Base-by-base conservation (phyloP, 2,888 invertebrate genomes). In the Brassicogethes aeneus region DNA sequence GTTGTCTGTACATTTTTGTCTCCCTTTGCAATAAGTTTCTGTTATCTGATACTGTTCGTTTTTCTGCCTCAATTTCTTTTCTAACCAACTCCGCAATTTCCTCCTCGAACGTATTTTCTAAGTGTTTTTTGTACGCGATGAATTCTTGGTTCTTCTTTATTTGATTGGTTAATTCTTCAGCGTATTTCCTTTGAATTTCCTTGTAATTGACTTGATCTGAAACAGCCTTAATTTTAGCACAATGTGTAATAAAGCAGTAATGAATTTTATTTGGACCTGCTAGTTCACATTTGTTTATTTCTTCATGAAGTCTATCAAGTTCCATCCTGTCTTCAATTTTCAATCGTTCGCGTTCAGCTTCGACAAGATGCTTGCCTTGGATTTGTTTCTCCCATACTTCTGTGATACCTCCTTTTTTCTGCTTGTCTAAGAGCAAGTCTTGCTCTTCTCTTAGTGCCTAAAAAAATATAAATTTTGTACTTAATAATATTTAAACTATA, bases 391-490 rank as follows among this genome's bases (percentile, higher is more conserved):
- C 54, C 57, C 64, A 61, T 3, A 53, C 49, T 15, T 60, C 46
- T 17, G 63, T 60, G 44, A 70, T 68, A 1, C 70, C 71, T 3
- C 57, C 49, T 49, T 71, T 66, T 23, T 62, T 62, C 1, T 70
- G 65, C 2, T 57, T 48, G 3, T 67, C 64, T 12, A 70, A 67
- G 3, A 76, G 66, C 0, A 65, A 61, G 41, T 76, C 75, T 44
- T 69, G 62, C 48, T 72, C 71, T 68, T 76, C 74, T 8, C 75
- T 65, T 2, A 76, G 72, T 31, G 67, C 67, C 76, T 74, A 50
- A 5, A 44, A 52, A 16, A 40, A 30, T n/a, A 35, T 8, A 10
- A 37, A 12, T 17, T 3, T 12, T 13, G n/a, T 8, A 16, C 7
- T 37, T 7, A 15, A 16, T 16, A 17, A 2, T 8, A 10, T 14